Evolutionary conservation across 1,140 invertebrate genomes (phyloP).

Genomic region (Colletes gigas): DNA sequence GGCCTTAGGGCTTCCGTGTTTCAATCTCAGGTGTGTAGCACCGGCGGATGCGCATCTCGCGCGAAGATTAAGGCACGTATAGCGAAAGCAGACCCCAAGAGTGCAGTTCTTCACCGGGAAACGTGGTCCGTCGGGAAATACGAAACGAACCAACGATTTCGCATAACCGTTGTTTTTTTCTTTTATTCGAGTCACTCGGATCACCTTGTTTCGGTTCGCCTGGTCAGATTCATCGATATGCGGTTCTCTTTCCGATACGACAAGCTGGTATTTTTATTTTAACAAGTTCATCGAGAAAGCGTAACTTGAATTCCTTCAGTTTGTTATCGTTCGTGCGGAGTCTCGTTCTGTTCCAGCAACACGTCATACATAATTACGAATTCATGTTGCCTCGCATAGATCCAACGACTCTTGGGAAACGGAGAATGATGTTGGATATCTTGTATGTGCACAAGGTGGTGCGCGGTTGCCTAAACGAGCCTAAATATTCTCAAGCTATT

Average conservation of each 20-base stretch:
- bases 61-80: slow-evolving; percentile 63
- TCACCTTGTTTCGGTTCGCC: neutral
- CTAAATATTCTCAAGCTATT: too few species aligned
- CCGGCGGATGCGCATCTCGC: slow-evolving; percentile 65
- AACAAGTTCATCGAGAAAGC: too few species aligned
- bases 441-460: too few species aligned
- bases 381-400: too few species aligned
- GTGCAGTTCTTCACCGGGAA: slow-evolving; percentile 6
- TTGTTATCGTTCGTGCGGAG: too few species aligned
- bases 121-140: slow-evolving; percentile 21
- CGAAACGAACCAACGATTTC: slow-evolving; percentile 21
- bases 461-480: too few species aligned
- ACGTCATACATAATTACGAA: too few species aligned
- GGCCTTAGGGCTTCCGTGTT: slow-evolving; percentile 77
- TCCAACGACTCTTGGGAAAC: too few species aligned
- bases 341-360: too few species aligned
- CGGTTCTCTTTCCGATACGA: neutral
- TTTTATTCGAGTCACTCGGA: neutral
- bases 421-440: too few species aligned
- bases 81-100: slow-evolving; percentile 15
- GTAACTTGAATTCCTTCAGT: too few species aligned
- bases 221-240: neutral
- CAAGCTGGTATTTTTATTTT: too few species aligned
- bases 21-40: slow-evolving; percentile 65
- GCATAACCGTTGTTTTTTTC: neutral